These are phyloP conservation scores for Phortica variegata DNA, from an alignment of 1,140 invertebrate genomes.

Conservation along the genomic window DNA sequence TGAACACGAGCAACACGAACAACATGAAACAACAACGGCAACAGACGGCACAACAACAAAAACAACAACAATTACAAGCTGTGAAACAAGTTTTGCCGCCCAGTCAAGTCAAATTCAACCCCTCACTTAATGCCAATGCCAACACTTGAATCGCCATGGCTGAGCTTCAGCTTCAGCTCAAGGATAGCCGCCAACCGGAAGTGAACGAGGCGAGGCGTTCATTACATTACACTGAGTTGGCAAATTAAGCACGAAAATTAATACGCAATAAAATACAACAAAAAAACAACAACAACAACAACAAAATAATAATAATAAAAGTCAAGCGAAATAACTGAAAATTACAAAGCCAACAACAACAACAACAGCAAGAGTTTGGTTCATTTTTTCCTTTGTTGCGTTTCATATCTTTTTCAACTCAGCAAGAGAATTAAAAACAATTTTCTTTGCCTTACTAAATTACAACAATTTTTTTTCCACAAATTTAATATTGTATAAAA, in stretches of 20 bases:
- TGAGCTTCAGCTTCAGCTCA: too few relatives aligned
- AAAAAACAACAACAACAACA: too few relatives aligned
- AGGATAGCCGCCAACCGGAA: slow-evolving; percentile 8
- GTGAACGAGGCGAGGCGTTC: slow-evolving; percentile 17
- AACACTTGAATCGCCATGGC: slow-evolving; percentile 26
- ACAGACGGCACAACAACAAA: slow-evolving; percentile 28
- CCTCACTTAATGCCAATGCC: slow-evolving; percentile 15
- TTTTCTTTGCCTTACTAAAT: too few relatives aligned
- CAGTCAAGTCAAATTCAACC: too few relatives aligned
- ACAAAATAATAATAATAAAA: slow-evolving; percentile 47
- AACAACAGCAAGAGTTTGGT: too few relatives aligned
- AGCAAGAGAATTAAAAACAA: too few relatives aligned
- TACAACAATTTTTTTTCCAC: too few relatives aligned
- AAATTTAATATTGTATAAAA: too few relatives aligned
- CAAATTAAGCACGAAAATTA: slow-evolving; percentile 55
- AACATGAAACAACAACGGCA: slow-evolving; percentile 9
- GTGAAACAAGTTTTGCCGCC: too few relatives aligned
- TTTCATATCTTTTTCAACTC: too few relatives aligned
- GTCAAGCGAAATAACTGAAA: slow-evolving; percentile 19
- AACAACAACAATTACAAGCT: slow-evolving; percentile 46
- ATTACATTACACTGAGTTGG: slow-evolving; percentile 6
- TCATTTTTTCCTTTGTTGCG: too few relatives aligned
- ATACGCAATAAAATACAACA: slow-evolving; percentile 42
- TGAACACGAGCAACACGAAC: slow-evolving; percentile 23
- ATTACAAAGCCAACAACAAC: too few relatives aligned